Base-by-base conservation (phyloP, 2,888 invertebrate genomes). In the Parascotia fuliginaria region DNA sequence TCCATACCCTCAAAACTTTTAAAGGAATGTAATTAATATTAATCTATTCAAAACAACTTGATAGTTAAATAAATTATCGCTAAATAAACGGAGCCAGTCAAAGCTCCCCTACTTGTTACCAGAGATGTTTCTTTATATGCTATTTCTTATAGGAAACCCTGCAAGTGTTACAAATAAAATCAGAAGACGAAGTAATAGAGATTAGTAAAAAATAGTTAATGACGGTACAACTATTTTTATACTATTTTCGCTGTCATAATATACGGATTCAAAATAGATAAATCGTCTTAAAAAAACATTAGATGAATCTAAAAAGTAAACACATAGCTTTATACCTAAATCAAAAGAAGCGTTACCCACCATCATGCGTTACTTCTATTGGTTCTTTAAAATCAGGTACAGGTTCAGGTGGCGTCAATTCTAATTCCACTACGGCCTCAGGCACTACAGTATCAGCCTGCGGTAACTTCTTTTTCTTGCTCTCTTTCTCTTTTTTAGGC, bases 401-500 rank as follows among this genome's bases (percentile, higher is more conserved):
- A 0, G 70, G 67, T 24, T 75, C 74, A 1, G 69, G 64, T 1
- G 68, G 55, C 13, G 43, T 58, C 28, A 52, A 55, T 46, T 79
- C 77, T 3, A 32, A 58, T 38, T 75, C 73, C 1, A 48, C 60
- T 11, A 60, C 49, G 5, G 42, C 60, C 37, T 77, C 71, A 14
- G 50, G 39, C 11, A 47, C 66, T 9, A 73, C 60, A 15, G 78
- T 69, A 63, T 93, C 77, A 24, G 49, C 41, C 39, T 63, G 70
- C 0, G 60, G 86, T 37, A 82, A 75, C 69, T 94, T 94, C 74
- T 94, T 94, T 77, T 94, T 94, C 80, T 94, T 95, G 64, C 91
- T 78, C 31, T 94, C 93, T 72, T 94, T 94, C 11, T 94, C 94
- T 76, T 94, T 94, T 62, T 92, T 92, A 42, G 87, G 83, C 11